Evolutionary conservation across 2,797 vertebrate genomes (phyloP).

Genomic region (Periparus ater): DNA sequence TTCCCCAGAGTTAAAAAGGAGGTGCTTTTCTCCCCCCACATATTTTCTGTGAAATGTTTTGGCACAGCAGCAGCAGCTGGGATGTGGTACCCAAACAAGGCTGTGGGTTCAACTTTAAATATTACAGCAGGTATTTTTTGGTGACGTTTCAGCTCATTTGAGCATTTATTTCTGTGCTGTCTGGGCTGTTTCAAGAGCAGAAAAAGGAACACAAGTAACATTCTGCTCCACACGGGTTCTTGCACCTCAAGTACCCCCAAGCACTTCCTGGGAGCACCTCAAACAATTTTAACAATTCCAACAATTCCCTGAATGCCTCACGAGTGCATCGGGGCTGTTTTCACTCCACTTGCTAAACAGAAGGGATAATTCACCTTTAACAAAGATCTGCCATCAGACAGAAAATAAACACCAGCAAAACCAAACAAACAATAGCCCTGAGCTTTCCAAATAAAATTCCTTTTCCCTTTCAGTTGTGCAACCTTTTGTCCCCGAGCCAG

Average conservation of each 20-base stretch:
- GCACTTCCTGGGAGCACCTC: background rate
- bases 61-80: background rate
- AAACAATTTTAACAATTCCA: background rate
- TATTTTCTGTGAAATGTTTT: background rate
- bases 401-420: constrained; percentile 28
- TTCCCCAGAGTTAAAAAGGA: background rate
- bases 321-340: background rate
- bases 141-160: background rate
- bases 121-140: background rate
- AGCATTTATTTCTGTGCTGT: background rate
- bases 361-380: background rate
- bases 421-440: background rate
- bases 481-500: background rate
- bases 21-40: background rate
- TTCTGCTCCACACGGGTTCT: rapidly evolving
- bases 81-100: rapidly evolving
- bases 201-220: background rate
- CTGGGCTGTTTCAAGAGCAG: rapidly evolving
- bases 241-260: background rate
- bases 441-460: background rate
- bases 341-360: background rate
- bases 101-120: background rate
- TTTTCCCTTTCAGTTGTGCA: background rate
- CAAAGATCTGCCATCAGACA: background rate
- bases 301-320: background rate